phyloP scores from a whole-genome alignment of 2,797 vertebrate genomes.

The Linurgus olivaceus region DNA sequence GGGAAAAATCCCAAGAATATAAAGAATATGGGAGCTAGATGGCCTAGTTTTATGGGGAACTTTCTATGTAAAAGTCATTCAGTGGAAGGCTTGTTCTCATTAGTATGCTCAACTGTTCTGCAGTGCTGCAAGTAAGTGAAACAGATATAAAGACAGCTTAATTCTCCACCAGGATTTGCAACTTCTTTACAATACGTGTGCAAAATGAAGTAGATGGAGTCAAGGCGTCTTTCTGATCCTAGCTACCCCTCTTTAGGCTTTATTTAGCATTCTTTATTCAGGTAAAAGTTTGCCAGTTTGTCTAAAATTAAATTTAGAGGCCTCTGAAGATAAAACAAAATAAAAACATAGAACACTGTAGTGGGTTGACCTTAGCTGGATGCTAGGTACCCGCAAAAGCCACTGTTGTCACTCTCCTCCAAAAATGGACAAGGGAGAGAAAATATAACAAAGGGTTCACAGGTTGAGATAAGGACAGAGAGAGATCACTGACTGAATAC shows the following conservation, averaged over 20 bases:
- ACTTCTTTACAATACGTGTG: neutral
- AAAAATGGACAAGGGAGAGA: neutral
- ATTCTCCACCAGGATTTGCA: conserved; percentile 9
- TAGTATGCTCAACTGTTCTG: neutral
- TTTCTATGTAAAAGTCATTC: neutral
- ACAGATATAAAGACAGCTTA: neutral
- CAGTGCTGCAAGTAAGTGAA: neutral
- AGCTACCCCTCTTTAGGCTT: neutral
- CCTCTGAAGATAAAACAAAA: conserved; percentile 3
- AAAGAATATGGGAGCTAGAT: neutral
- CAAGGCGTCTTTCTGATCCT: neutral
- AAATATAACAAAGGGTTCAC: neutral
- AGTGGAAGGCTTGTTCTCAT: neutral
- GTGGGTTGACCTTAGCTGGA: neutral
- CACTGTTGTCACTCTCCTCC: neutral
- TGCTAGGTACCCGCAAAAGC: neutral
- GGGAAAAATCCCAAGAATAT: fast-evolving
- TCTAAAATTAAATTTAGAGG: conserved; percentile 14
- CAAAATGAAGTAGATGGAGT: conserved; percentile 11
- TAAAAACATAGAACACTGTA: neutral
- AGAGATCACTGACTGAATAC: neutral
- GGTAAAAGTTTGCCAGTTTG: neutral
- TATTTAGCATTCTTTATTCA: conserved; percentile 13
- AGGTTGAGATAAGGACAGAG: neutral
- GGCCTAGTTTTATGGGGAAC: neutral